phyloP scores from a whole-genome alignment of 2,113 vertebrate species.

The Cichladusa arquata region DNA sequence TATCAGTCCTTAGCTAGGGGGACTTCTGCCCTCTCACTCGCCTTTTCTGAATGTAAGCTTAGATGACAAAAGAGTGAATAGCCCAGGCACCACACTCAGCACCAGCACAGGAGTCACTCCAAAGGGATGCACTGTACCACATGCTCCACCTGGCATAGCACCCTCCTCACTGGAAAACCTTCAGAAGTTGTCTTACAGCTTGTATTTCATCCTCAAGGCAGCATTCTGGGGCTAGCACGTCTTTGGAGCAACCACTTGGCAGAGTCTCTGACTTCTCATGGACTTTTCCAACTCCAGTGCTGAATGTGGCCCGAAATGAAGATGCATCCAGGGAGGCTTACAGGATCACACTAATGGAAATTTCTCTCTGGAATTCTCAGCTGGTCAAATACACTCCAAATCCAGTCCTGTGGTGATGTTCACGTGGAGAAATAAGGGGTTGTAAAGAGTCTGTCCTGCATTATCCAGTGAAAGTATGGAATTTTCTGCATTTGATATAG shows the following conservation, averaged over 20 bases:
- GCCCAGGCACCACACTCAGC: neutral
- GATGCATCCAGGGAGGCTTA: neutral
- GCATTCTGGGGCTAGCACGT: neutral
- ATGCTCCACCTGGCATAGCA: neutral
- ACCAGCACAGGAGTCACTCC: neutral
- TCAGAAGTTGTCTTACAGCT: neutral
- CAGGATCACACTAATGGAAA: neutral
- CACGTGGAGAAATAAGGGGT: neutral
- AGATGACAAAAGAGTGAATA: neutral
- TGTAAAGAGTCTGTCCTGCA: neutral
- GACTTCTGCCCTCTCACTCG: neutral
- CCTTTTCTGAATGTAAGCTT: neutral
- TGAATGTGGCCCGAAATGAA: neutral
- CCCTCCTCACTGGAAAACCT: neutral
- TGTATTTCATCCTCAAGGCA: neutral
- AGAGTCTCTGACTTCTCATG: neutral
- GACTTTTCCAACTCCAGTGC: neutral
- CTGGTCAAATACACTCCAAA: neutral
- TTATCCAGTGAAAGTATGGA: neutral
- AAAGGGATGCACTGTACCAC: neutral
- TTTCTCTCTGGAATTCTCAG: neutral
- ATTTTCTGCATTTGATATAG: neutral
- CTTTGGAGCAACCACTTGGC: neutral
- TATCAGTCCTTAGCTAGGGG: neutral
- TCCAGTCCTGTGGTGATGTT: fast-evolving